Percentiles rank a stretch among this genome's conserved stretches.
phyloP scores from a whole-genome alignment of 1,140 invertebrate genomes.

The Plodia interpunctella region DNA sequence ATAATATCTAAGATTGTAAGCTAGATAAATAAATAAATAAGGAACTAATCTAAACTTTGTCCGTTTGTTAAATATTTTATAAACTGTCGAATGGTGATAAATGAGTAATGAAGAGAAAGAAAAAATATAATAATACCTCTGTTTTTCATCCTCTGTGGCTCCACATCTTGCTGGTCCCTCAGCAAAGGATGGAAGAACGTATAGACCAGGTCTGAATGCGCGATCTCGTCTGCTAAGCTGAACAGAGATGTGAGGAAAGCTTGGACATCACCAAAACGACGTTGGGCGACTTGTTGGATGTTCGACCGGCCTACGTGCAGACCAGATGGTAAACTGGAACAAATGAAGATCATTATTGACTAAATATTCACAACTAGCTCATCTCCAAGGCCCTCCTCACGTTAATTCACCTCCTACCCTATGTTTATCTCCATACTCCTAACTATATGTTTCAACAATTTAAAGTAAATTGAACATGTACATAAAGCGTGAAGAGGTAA shows the following conservation, averaged over 20 bases:
- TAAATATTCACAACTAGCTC: too few relatives aligned
- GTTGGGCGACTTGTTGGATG: slow-evolving; percentile 95
- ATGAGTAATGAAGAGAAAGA: too few relatives aligned
- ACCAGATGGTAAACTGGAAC: slow-evolving; percentile 83
- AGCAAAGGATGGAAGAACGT: slow-evolving; percentile 98
- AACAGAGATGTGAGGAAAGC: slow-evolving; percentile 92
- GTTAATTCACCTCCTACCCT: too few relatives aligned
- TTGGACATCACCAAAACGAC: slow-evolving; percentile 90
- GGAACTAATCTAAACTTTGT: background rate
- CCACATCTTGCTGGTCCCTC: slow-evolving; percentile 91
- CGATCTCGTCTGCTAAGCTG: slow-evolving; percentile 93
- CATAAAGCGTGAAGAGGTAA: too few relatives aligned
- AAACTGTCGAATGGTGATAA: too few relatives aligned
- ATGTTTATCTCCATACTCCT: too few relatives aligned
- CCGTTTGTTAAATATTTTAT: background rate
- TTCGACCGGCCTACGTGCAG: slow-evolving; percentile 94
- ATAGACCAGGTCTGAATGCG: slow-evolving; percentile 96
- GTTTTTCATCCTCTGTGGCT: slow-evolving; percentile 65
- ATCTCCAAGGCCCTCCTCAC: too few relatives aligned
- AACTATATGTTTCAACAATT: too few relatives aligned
- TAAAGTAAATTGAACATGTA: too few relatives aligned
- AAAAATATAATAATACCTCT: slow-evolving; percentile 77
- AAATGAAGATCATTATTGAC: too few relatives aligned
- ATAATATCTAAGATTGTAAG: too few relatives aligned
- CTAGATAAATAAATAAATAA: too few relatives aligned